phyloP scores from a whole-genome alignment of 2,113 vertebrate genomes.

The Cinclus mexicanus region DNA sequence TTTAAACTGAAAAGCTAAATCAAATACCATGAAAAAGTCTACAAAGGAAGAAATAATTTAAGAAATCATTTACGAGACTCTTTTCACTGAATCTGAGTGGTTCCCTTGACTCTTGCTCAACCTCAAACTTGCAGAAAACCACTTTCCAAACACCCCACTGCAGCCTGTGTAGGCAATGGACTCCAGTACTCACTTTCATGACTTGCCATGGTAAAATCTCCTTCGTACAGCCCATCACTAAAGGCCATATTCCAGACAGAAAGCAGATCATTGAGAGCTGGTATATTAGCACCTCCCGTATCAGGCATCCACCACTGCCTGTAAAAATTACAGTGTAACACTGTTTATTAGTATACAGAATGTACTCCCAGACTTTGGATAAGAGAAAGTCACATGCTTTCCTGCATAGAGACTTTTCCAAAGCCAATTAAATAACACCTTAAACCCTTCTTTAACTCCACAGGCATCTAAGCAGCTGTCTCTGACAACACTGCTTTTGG shows the following conservation, averaged over 20 bases:
- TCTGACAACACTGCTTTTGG: background rate
- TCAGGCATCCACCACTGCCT: conserved; percentile 99
- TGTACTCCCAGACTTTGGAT: background rate
- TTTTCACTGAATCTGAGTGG: background rate
- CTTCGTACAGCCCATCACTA: conserved; percentile 95
- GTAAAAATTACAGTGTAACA: background rate
- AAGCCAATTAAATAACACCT: background rate
- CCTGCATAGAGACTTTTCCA: background rate
- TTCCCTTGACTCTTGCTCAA: background rate
- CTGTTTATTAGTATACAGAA: background rate
- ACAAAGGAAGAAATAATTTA: background rate
- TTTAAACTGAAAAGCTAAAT: background rate
- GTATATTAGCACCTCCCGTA: conserved; percentile 95
- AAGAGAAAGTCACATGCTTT: background rate
- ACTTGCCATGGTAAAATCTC: conserved; percentile 92
- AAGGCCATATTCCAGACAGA: conserved; percentile 98
- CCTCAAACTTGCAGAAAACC: background rate
- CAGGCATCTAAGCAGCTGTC: background rate
- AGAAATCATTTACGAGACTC: background rate
- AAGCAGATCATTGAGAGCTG: conserved; percentile 94
- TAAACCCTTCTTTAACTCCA: background rate
- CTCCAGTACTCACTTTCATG: conserved; percentile 90
- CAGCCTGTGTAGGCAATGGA: background rate
- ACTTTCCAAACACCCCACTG: background rate
- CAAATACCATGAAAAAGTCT: background rate